phyloP scores from a whole-genome alignment of 2,113 vertebrate species.

The Circaetus cinerascens region DNA sequence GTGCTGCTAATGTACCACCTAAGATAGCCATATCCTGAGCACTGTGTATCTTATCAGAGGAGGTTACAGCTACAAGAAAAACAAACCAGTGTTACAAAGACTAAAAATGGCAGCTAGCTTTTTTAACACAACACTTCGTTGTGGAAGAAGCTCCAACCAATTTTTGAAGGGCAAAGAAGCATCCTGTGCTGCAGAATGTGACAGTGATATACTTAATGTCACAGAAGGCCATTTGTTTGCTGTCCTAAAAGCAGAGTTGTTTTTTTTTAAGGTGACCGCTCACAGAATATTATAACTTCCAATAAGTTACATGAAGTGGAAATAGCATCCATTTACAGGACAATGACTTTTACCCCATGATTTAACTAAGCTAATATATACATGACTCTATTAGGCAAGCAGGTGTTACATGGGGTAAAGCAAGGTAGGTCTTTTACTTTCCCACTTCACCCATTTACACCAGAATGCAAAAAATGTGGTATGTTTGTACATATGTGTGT shows the following conservation, averaged over 20 bases:
- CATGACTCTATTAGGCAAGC: background rate
- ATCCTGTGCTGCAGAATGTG: background rate
- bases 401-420: background rate
- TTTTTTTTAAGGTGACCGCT: background rate
- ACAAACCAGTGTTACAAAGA: background rate
- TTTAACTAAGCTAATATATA: background rate
- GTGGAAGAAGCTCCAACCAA: background rate
- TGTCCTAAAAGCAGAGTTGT: background rate
- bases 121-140: background rate
- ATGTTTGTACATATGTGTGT: background rate
- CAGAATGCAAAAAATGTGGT: background rate
- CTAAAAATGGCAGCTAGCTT: background rate
- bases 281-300: background rate
- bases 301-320: background rate
- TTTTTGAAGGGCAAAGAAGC: background rate
- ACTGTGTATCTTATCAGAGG: background rate
- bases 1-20: slow-evolving; percentile 77
- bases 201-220: background rate
- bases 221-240: background rate
- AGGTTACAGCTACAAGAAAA: background rate
- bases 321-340: background rate
- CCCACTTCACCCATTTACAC: background rate
- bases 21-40: slow-evolving; percentile 80
- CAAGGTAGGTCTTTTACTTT: background rate
- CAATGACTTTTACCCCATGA: background rate